phyloP scores from a whole-genome alignment of 64 coral and sea anemone genomes.

The Stichodactyla mertensii region DNA sequence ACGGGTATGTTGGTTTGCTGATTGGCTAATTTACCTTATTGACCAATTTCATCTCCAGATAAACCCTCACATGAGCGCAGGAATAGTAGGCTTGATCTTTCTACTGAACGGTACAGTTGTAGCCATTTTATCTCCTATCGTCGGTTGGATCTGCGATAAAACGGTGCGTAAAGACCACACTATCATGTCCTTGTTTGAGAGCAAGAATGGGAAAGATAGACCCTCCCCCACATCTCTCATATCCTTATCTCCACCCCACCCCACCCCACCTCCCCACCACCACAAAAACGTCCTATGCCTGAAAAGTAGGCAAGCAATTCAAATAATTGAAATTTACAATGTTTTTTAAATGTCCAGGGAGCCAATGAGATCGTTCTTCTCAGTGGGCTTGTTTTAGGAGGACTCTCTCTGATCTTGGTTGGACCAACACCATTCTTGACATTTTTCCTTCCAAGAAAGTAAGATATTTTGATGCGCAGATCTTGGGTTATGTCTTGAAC shows the following conservation, averaged over 20 bases:
- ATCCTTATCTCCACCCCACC: no score
- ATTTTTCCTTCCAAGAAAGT: slow-evolving; percentile 6
- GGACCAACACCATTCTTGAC: slow-evolving; percentile 16
- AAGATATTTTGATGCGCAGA: background rate
- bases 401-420: background rate
- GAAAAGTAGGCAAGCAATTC: background rate
- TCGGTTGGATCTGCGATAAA: slow-evolving; percentile 5
- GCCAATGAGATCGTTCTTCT: background rate
- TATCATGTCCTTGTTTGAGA: no score
- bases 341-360: background rate
- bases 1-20: background rate
- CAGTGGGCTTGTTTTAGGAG: slow-evolving; percentile 7
- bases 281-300: no score
- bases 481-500: no score
- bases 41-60: background rate
- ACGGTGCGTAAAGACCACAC: background rate
- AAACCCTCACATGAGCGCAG: background rate
- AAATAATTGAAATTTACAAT: background rate
- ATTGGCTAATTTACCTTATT: background rate
- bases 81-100: slow-evolving; percentile 2
- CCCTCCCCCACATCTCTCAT: no score
- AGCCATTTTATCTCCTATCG: background rate
- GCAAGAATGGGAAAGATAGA: no score
- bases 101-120: background rate
- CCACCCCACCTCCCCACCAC: no score